These are phyloP conservation scores for Tanytarsus gracilentus DNA, from an alignment of 2,888 invertebrate genomes.

Conservation along the genomic window DNA sequence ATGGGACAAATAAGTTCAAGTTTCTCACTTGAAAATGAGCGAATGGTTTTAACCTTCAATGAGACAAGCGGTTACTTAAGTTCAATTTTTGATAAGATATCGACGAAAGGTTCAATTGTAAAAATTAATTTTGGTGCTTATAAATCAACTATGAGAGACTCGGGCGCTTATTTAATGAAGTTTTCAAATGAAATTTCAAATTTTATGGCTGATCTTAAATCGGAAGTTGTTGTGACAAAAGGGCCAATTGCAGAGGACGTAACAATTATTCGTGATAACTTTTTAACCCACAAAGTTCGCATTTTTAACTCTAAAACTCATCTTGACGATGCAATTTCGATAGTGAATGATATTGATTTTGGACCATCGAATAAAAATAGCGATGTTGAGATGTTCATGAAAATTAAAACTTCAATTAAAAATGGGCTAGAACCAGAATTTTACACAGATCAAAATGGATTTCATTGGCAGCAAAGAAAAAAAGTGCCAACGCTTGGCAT, in stretches of 20 bases:
- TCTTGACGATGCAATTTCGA: conserved; percentile 61
- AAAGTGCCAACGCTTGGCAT: conserved; percentile 73
- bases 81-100: conserved; percentile 67
- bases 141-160: conserved; percentile 82
- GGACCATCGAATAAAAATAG: conserved; percentile 70
- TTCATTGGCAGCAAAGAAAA: conserved; percentile 75
- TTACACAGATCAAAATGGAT: conserved; percentile 88
- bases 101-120: conserved; percentile 65
- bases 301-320: conserved; percentile 66
- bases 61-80: conserved; percentile 74
- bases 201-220: conserved; percentile 70
- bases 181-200: conserved; percentile 61
- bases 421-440: conserved; percentile 74
- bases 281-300: conserved; percentile 67
- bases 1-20: too few species aligned
- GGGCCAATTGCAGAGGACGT: conserved; percentile 79
- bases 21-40: conserved; percentile 69
- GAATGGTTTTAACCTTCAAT: conserved; percentile 69
- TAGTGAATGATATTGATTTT: conserved; percentile 78
- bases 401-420: conserved; percentile 76
- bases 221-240: conserved; percentile 61
- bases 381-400: conserved; percentile 87
- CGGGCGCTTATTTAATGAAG: conserved; percentile 93
- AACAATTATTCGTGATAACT: conserved; percentile 69
- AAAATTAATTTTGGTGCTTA: conserved; percentile 80